Base-by-base conservation (phyloP, 2,797 vertebrate species). In the Hypotaenidia philippensis region DNA sequence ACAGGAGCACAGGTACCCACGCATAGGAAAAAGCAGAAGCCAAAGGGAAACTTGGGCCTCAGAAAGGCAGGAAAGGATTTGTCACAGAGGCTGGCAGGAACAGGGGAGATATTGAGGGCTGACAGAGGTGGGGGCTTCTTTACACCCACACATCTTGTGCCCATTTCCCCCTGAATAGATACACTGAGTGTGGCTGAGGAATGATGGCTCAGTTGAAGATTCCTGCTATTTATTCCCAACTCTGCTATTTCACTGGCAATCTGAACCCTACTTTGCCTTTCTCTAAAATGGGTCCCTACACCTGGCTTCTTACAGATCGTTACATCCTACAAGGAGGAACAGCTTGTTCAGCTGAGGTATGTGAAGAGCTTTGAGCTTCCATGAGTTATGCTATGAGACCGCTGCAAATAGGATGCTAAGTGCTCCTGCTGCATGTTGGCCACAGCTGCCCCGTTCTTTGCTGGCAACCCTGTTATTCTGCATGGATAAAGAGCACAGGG, bases 1-100 rank as follows among this genome's bases (percentile, higher is more conserved):
- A 4, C 27, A 4, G 53, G 8, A 32, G 6, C 19, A 32, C 0
- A 1, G 23, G 16, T 23, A 38, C 40, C n/a, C 1, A 0, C 5
- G 5, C 9, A 4, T 0, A 1, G 47, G 56, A 25, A 34, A 6
- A 20, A 65, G n/a, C 71, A 56, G 53, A 32, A 72, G 49, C 41
- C 34, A 13, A 8, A 1, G 0, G 0, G 11, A 44, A 75, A 50
- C 27, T 2, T 10, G 23, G 10, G 9, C 18, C 3, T 7, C 21
- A 56, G 56, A 26, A 38, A 40, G 56, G 50, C 8, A 11, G 23
- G 11, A 47, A 25, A 19, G 13, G 9, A 0, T 27, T 76, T 26
- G 18, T 21, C 32, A 12, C 0, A 2, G 64, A 27, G 50, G 13
- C 17, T 2, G 1, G 32, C 1, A 7, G 36, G 13, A 71, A 40